phyloP scores from a whole-genome alignment of 2,888 invertebrate species.

The Ichneumon xanthorius region DNA sequence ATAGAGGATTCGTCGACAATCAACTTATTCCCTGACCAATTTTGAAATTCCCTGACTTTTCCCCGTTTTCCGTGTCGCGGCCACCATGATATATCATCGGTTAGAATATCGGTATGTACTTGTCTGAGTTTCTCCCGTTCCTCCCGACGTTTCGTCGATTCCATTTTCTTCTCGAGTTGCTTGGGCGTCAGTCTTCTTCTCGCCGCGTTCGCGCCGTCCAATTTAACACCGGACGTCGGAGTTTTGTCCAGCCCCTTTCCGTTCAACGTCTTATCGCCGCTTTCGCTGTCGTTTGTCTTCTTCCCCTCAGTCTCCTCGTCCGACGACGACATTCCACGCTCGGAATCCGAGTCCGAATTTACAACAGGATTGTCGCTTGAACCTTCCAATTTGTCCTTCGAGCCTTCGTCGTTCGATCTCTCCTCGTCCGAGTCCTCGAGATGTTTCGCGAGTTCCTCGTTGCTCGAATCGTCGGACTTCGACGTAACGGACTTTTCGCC shows the following conservation, averaged over 20 bases:
- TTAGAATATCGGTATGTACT: conserved; percentile 82
- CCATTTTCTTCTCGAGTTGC: conserved; percentile 87
- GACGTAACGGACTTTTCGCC: conserved; percentile 36
- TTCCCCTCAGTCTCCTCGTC: conserved; percentile 71
- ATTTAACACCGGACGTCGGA: conserved; percentile 65
- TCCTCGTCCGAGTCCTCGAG: conserved; percentile 69
- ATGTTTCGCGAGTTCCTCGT: conserved; percentile 64
- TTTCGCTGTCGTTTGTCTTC: conserved; percentile 61
- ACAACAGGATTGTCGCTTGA: conserved; percentile 51
- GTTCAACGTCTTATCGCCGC: conserved; percentile 28
- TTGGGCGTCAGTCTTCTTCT: conserved; percentile 82
- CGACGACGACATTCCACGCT: conserved; percentile 69
- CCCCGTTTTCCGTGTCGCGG: too few species aligned
- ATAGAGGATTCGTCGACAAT: too few species aligned
- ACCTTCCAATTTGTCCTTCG: conserved; percentile 59
- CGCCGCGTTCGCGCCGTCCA: conserved; percentile 58
- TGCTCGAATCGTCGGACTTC: conserved; percentile 65
- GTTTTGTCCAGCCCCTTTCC: conserved; percentile 49
- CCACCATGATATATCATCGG: not conserved
- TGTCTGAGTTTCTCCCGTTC: conserved; percentile 86
- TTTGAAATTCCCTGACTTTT: too few species aligned
- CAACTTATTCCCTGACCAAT: too few species aligned
- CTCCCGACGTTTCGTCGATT: conserved; percentile 87
- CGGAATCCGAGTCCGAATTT: conserved; percentile 70
- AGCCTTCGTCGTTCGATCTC: conserved; percentile 59